These are phyloP conservation scores for Siniperca undulata DNA, from an alignment of 2,797 vertebrate species.

Conservation along the genomic window DNA sequence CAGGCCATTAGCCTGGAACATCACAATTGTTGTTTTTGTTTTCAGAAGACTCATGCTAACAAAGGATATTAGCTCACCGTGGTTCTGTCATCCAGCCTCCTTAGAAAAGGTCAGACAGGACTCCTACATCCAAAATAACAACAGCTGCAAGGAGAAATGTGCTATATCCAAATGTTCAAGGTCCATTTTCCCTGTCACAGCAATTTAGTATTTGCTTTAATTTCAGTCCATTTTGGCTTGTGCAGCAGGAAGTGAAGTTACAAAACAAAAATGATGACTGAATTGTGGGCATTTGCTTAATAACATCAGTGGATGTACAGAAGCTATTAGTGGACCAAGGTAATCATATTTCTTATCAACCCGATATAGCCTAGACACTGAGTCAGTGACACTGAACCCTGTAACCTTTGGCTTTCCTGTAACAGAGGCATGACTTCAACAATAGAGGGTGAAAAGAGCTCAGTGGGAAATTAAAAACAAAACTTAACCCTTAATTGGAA, in stretches of 20 bases:
- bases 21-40: slow-evolving; percentile 14
- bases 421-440: neutral
- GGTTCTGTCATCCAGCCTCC: slow-evolving; percentile 6
- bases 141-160: slow-evolving; percentile 14
- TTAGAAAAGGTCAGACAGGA: slow-evolving; percentile 16
- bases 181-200: slow-evolving; percentile 43
- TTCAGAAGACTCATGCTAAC: neutral
- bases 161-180: slow-evolving; percentile 30
- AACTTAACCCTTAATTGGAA: neutral
- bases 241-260: slow-evolving; percentile 52
- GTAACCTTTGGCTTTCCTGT: slow-evolving; percentile 15
- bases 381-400: slow-evolving; percentile 43
- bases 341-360: slow-evolving; percentile 61
- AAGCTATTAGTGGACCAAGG: slow-evolving; percentile 51
- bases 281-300: slow-evolving; percentile 47
- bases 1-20: neutral
- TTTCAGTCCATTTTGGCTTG: slow-evolving; percentile 38
- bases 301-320: slow-evolving; percentile 46
- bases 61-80: neutral
- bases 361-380: slow-evolving; percentile 31
- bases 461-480: neutral
- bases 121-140: slow-evolving; percentile 42
- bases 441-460: neutral
- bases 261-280: slow-evolving; percentile 29
- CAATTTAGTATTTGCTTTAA: slow-evolving; percentile 45